Evolutionary conservation across 1,140 invertebrate species (phyloP), one percentile per base, ranked within the genome.

Genomic region (Drosophila kikkawai): DNA sequence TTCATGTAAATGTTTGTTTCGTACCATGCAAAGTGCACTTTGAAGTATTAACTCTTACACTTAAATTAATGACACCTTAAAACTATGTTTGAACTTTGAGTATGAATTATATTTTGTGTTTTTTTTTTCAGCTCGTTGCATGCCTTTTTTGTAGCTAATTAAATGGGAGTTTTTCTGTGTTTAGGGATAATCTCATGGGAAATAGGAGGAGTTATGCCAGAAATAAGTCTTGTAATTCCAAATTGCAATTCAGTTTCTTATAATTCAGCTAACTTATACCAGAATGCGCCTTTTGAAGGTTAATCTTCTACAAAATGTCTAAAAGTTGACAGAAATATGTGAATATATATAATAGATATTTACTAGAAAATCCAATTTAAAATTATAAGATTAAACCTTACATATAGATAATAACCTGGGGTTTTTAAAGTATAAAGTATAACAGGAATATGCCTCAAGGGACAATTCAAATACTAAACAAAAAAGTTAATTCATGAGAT

Each of bases 1-100:
- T 88, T 81, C 34, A 29, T 90, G 51, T 84, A 78, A 70, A 70
- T 76, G 77, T 80, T 82, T 78, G 61, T 66, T 64, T 73, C 39
- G 76, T 71, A 36, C 44, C 42, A 67, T 66, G 78, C 63, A 79
- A 75, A 69, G 63, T 80, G 76, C 76, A 79, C 76, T 71, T 71
- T 71, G 41, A 71, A 79, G 45, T 63, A 65, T 55, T 59, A 58
- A 65, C 37, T 79, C 53, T 71, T 19, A 79, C 61, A 78, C 57
- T 34, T 36, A 26, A 61, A 66, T 45, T 58, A 44, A 53, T 59
- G 13, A 67, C 51, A 69, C 57, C 29, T 45, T 15, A 26, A 55
- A 64, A 34, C 50, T 47, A 51, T 44, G 48, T 67, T 58, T 68
- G 7, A 60, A 48, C 34, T 45, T 34, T 58, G 19, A 41, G 68